Evolutionary conservation across 2,797 vertebrate species (phyloP), one percentile per base, ranked within the genome.

Genomic region (Pipistrellus kuhlii): DNA sequence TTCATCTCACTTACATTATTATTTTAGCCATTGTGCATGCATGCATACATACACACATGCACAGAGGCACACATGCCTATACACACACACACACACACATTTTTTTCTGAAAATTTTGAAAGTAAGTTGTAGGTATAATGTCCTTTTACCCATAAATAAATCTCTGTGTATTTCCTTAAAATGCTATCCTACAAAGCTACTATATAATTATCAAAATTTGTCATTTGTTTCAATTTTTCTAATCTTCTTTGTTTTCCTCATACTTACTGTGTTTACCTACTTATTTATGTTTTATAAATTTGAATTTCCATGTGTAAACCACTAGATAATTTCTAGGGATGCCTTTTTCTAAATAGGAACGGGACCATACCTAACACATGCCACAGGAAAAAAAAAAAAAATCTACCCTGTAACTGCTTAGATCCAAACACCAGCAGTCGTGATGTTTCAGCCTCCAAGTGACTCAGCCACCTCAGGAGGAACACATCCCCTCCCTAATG

Each of bases 281-380:
- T 77, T 86, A 88, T 95, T 81, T 84, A 32, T 57, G 35, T 85
- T 68, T 69, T 53, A 84, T 38, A 62, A 82, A 62, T 80, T 44
- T 62, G 3, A 2, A 64, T 80, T 72, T 92, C 71, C n/a, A 57
- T 18, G 7, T 66, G 12, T 1, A 80, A 10, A 10, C 27, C 20
- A 90, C 5, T 81, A 75, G 25, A 30, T 94, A 44, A 59, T 64
- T 71, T 90, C 6, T 44, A 81, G 0, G 21, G 30, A 41, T 57
- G 0, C 5, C 21, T 73, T 51, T 2, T 10, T 8, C 27, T 88
- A 66, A 71, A 32, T 57, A 69, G 66, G 9, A 64, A 10, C 0
- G 20, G 48, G 15, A n/a, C 7, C 15, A 32, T 18, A 66, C 4
- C 5, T 46, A 59, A 76, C 7, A 53, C 27, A 72, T 66, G 8